These are phyloP conservation scores for Periplaneta americana DNA, from an alignment of 1,140 invertebrate genomes.

Conservation along the genomic window DNA sequence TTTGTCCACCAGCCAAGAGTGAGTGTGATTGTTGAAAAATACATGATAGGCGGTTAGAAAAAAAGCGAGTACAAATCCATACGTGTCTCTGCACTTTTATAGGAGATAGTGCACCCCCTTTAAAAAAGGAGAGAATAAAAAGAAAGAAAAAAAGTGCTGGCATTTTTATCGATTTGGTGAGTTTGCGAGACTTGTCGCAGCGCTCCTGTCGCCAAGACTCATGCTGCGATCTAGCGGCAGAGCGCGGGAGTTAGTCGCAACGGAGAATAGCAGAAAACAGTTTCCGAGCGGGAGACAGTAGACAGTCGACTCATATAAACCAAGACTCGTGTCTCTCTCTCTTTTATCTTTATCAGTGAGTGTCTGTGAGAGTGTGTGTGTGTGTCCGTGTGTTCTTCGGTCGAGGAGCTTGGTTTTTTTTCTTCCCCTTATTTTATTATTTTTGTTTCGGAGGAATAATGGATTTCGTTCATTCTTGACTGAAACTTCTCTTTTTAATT, in stretches of 20 bases:
- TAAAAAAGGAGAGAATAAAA: not conserved
- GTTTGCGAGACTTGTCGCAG: not conserved
- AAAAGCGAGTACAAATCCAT: not conserved
- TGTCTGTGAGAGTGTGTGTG: not conserved
- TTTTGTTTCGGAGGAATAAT: not conserved
- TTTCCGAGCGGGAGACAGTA: slow-evolving; percentile 9
- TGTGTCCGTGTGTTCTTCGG: not conserved
- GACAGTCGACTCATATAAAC: slow-evolving; percentile 2
- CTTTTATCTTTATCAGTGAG: slow-evolving; percentile 1
- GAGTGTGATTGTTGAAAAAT: not conserved
- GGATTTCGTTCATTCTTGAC: not conserved
- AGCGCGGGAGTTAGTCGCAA: not conserved
- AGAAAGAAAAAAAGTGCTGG: not conserved
- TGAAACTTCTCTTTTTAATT: not conserved
- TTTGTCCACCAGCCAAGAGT: not conserved
- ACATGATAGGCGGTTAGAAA: not conserved
- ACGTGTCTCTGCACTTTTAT: not conserved
- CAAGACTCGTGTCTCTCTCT: not conserved
- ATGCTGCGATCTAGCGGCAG: slow-evolving; percentile 6
- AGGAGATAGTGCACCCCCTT: not conserved
- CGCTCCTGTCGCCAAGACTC: slow-evolving; percentile 1
- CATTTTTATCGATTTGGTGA: slow-evolving; percentile 7
- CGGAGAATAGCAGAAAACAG: not conserved
- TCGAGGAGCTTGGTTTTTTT: too few relatives aligned
- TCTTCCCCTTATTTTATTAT: not conserved